Percentiles rank a stretch among this genome's conserved stretches.
Conservation (phyloP, 2,888 invertebrate genomes). For the Trissoscelio sp. region DNA sequence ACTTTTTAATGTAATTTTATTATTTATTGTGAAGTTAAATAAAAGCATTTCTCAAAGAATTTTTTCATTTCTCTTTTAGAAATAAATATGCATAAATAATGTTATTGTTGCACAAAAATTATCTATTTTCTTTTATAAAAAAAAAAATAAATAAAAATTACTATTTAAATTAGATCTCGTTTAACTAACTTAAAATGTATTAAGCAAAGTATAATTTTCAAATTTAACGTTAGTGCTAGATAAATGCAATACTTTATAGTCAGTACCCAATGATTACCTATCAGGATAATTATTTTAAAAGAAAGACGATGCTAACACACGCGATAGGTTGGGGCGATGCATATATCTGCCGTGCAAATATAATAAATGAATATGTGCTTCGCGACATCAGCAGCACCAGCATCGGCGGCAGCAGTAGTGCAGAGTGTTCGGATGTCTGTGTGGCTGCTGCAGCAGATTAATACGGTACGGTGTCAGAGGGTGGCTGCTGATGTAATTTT, state of each 20-base stretch:
- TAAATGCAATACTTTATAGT: constrained; percentile 15
- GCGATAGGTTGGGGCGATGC: constrained; percentile 30
- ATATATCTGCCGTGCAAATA: constrained; percentile 59
- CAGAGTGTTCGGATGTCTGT: constrained; percentile 72
- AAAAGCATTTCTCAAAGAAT: no score
- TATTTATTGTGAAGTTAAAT: no score
- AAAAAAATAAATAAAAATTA: no score
- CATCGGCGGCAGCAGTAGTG: not conserved
- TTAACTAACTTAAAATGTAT: no score
- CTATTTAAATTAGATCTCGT: no score
- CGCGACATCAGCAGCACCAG: constrained; percentile 51
- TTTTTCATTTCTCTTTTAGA: no score
- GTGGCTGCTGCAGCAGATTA: constrained; percentile 74
- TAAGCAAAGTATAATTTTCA: not conserved
- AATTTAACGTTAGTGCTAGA: not conserved
- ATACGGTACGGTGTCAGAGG: constrained; percentile 77
- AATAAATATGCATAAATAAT: no score
- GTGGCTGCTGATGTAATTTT: constrained; percentile 82
- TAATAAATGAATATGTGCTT: constrained; percentile 67
- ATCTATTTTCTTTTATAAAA: no score
- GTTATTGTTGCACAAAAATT: no score
- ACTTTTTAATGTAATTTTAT: no score
- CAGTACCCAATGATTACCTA: constrained; percentile 23
- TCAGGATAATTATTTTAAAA: constrained; percentile 49
- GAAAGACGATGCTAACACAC: constrained; percentile 50